Base-by-base conservation (phyloP, 2,113 vertebrate species). In the Coryphaenoides rupestris region DNA sequence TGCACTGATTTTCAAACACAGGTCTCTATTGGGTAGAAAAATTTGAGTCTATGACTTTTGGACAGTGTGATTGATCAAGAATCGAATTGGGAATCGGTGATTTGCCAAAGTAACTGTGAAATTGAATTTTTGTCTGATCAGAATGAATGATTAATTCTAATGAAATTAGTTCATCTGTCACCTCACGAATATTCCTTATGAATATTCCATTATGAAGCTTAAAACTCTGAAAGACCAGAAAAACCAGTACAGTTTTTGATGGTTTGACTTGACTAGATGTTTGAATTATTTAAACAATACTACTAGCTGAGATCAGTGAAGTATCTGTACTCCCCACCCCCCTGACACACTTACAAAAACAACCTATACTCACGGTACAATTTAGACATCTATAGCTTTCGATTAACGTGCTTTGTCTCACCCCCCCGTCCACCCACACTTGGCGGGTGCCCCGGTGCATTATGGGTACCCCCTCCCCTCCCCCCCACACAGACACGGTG, bases 1-100 rank as follows among this genome's bases (percentile, higher is more conserved):
- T 90, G 89, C 87, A 90, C 89, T 90, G 89, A 89, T 89, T 90
- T 88, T 84, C 46, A 73, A 78, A 74, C 75, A 77, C 77, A 78
- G 69, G 69, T 64, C 72, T 58, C 62, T 52, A 63, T 19, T 62
- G 24, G 66, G 59, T 65, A 22, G 50, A 65, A 60, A 72, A 79
- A 66, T 40, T 59, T n/a, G 71, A 19, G 21, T 77, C 63, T 75
- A 66, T 73, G 76, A 77, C 77, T 70, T 60, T 71, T 64, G 19
- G n/a, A 64, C 28, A 45, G 53, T 55, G 52, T 21, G 19, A 55
- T 21, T 40, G 52, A 15, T 64, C 21, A 55, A 70, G 52, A 17
- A 76, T 23, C 14, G 47, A 21, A 55, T 70, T 54, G 60, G 65
- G 54, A 58, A 63, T 68, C 69, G 61, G 58, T 50, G 49, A 71